These are phyloP conservation scores for Cathartes aura DNA, from an alignment of 2,113 vertebrate genomes.

Conservation along the genomic window DNA sequence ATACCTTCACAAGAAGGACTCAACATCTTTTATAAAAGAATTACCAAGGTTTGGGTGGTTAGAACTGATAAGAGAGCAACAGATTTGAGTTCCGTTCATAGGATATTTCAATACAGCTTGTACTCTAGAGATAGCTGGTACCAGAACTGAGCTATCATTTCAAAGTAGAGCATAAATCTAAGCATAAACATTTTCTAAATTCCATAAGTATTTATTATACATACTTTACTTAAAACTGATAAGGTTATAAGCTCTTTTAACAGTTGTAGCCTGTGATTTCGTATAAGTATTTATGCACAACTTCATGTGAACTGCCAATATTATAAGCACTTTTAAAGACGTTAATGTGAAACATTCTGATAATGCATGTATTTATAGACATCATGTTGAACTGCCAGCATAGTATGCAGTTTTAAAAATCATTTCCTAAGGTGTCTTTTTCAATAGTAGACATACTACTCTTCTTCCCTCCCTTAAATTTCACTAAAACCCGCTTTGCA, in stretches of 20 bases:
- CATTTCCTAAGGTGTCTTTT: slow-evolving; percentile 8
- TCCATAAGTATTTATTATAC: neutral
- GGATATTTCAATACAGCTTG: neutral
- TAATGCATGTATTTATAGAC: slow-evolving; percentile 13
- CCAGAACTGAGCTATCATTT: neutral
- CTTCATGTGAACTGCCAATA: neutral
- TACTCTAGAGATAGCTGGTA: neutral
- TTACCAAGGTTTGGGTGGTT: neutral
- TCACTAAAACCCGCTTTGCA: neutral
- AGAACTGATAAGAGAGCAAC: neutral
- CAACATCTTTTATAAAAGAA: neutral
- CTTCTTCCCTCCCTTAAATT: neutral
- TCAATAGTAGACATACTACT: neutral
- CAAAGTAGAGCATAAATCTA: neutral
- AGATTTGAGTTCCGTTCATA: neutral
- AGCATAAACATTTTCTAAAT: neutral
- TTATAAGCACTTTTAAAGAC: slow-evolving; percentile 28
- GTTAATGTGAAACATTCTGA: slow-evolving; percentile 33
- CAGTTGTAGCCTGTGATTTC: slow-evolving; percentile 9
- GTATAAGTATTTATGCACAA: slow-evolving; percentile 18
- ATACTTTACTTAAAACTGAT: neutral
- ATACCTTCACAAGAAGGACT: neutral
- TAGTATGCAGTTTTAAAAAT: neutral
- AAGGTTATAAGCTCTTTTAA: neutral
- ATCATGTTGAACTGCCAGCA: slow-evolving; percentile 3